A percentile compares a stretch with the other conserved stretches of the same genome.
phyloP scores from a whole-genome alignment of 2,113 vertebrate species.

The Saguinus midas region DNA sequence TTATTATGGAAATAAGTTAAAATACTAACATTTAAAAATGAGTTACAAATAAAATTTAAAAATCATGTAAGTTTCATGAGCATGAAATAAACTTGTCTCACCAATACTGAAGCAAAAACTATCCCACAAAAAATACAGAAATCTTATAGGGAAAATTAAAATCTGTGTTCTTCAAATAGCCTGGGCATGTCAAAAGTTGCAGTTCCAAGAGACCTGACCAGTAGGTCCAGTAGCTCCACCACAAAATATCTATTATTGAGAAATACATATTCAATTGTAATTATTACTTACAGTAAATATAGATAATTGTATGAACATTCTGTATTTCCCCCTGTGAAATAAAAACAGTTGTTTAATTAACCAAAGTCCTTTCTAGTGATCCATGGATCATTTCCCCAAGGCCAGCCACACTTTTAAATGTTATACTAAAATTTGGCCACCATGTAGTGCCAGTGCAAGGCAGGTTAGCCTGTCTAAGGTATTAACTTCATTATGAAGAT shows the following conservation, averaged over 20 bases:
- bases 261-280: not conserved
- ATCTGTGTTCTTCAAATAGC: not conserved
- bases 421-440: not conserved
- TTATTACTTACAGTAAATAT: not conserved
- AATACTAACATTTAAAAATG: not conserved
- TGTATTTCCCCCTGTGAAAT: not conserved
- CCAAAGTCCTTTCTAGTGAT: not conserved
- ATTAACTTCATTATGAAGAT: not conserved
- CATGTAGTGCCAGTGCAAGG: not conserved
- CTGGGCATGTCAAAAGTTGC: not conserved
- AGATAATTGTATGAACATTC: not conserved
- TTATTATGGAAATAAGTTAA: not conserved
- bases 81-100: not conserved
- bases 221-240: not conserved
- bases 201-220: not conserved
- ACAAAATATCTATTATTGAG: not conserved
- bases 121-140: not conserved
- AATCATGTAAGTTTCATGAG: not conserved
- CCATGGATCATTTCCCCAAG: constrained; percentile 48
- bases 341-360: not conserved
- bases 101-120: not conserved
- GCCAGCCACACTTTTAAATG: constrained; percentile 18
- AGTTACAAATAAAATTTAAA: not conserved
- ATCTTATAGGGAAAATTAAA: not conserved
- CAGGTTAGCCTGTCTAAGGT: not conserved